phyloP scores from a whole-genome alignment of 1,140 invertebrate genomes.

The Wiebesia pumilae region DNA sequence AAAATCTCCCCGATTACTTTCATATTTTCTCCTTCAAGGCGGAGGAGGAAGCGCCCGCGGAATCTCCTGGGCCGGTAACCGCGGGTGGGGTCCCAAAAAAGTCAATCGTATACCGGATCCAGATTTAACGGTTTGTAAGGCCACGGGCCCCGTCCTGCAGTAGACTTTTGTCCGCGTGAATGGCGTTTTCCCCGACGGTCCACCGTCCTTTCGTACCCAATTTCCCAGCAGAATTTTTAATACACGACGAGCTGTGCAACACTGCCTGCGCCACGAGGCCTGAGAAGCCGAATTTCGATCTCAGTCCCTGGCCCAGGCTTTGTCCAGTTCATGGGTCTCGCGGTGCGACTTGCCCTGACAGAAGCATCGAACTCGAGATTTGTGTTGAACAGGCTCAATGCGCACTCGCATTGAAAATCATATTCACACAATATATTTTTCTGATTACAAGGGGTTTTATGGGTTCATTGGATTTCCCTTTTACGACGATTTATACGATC shows the following conservation, averaged over 20 bases:
- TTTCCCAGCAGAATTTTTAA: conserved; percentile 65
- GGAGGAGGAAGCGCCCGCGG: background rate
- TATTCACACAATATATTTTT: conserved; percentile 44
- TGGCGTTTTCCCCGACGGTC: conserved; percentile 38
- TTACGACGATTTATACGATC: too few relatives aligned
- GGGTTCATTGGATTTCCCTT: conserved; percentile 10
- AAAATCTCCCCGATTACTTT: background rate
- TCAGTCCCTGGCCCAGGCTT: background rate
- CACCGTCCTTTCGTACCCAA: conserved; percentile 60
- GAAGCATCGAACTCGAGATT: too few relatives aligned
- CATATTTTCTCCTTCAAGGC: background rate
- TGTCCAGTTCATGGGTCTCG: too few relatives aligned
- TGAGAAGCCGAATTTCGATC: too few relatives aligned
- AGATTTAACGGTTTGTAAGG: conserved; percentile 68
- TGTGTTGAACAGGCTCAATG: conserved; percentile 9
- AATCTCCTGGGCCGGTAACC: conserved; percentile 63
- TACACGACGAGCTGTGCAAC: background rate
- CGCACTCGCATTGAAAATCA: background rate
- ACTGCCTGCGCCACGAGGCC: too few relatives aligned
- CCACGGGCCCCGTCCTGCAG: conserved; percentile 17
- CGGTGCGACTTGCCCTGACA: background rate
- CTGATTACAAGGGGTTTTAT: conserved; percentile 26
- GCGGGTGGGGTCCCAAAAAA: conserved; percentile 61
- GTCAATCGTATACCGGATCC: conserved; percentile 58
- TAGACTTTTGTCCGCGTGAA: background rate